Evolutionary conservation across 2,888 invertebrate genomes (phyloP).

Genomic region (Mythimna ferrago): DNA sequence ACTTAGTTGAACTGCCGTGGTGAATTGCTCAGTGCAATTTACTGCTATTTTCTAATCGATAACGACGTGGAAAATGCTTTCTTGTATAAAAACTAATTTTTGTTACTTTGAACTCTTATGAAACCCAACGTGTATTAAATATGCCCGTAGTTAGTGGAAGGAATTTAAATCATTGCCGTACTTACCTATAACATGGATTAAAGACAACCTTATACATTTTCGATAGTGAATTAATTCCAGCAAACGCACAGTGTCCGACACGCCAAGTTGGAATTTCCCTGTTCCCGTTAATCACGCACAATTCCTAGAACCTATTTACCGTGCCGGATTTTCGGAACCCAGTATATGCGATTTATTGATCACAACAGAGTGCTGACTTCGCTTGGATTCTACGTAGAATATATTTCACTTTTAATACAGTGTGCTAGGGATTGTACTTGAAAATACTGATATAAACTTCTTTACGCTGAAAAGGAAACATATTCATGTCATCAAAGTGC

Average conservation of each 20-base stretch:
- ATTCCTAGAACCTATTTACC: conserved; percentile 31
- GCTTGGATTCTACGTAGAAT: conserved; percentile 5
- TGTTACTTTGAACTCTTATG: background rate
- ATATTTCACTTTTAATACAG: conserved; percentile 4
- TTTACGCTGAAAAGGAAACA: background rate
- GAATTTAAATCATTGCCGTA: background rate
- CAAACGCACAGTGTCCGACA: conserved; percentile 20
- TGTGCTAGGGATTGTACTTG: conserved; percentile 6
- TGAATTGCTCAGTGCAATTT: conserved; percentile 39
- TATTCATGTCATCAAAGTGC: background rate
- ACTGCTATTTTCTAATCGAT: conserved; percentile 55
- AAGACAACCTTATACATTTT: conserved; percentile 9
- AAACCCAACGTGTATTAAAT: background rate
- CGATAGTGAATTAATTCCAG: conserved; percentile 17
- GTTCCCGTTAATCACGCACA: conserved; percentile 37
- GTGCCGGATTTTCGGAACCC: conserved; percentile 37
- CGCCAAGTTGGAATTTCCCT: conserved; percentile 13
- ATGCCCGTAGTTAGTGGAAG: background rate
- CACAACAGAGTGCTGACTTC: conserved; percentile 23
- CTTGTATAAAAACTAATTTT: conserved; percentile 26
- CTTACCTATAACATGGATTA: background rate
- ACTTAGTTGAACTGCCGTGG: conserved; percentile 27
- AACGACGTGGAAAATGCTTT: conserved; percentile 30
- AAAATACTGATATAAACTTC: conserved; percentile 1
- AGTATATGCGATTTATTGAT: conserved; percentile 52